Conservation (phyloP, 2,113 vertebrate genomes). For the Megaceryle maxima region DNA sequence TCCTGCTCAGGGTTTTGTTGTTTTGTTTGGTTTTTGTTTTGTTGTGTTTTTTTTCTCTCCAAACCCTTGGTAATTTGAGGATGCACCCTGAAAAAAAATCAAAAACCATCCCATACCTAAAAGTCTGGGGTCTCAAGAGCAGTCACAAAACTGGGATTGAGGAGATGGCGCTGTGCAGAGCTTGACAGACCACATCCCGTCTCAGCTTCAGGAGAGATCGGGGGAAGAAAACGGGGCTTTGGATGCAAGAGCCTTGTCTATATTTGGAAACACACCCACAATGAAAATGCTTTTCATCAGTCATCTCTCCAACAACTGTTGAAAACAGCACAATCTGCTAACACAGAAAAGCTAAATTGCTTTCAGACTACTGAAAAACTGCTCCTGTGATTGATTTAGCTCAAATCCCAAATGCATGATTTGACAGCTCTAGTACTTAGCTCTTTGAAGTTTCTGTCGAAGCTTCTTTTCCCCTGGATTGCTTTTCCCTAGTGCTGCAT, state of each 20-base stretch:
- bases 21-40: neutral
- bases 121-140: neutral
- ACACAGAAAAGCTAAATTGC: slow-evolving; percentile 59
- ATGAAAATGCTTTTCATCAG: slow-evolving; percentile 35
- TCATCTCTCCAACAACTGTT: slow-evolving; percentile 49
- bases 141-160: neutral
- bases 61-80: neutral
- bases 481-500: neutral
- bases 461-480: neutral
- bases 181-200: neutral
- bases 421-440: neutral
- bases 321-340: slow-evolving; percentile 58
- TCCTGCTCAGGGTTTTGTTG: neutral
- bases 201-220: neutral
- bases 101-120: neutral
- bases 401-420: neutral
- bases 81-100: neutral
- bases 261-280: slow-evolving; percentile 15
- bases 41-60: rapidly evolving
- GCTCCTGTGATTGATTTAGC: neutral
- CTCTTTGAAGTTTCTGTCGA: neutral
- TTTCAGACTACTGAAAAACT: slow-evolving; percentile 43
- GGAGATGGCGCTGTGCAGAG: neutral
- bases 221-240: neutral
- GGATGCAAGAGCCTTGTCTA: slow-evolving; percentile 4